These are phyloP conservation scores for Melanophora roralis DNA, from an alignment of 2,888 invertebrate species.

Conservation along the genomic window DNA sequence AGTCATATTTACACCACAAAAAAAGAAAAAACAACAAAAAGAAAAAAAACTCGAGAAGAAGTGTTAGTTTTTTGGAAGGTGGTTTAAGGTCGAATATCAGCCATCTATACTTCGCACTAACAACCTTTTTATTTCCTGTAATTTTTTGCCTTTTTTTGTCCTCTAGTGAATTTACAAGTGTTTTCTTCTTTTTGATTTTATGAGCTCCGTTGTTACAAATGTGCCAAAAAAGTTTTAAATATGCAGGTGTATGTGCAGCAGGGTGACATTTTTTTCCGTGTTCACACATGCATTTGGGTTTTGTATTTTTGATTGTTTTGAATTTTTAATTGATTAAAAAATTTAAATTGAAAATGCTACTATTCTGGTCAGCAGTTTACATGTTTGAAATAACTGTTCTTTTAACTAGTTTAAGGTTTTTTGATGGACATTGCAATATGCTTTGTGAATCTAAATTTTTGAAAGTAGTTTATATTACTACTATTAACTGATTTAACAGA, in stretches of 20 bases:
- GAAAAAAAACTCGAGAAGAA: background rate
- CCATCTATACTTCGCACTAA: background rate
- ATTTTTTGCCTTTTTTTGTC: background rate
- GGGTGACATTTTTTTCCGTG: background rate
- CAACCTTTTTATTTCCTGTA: background rate
- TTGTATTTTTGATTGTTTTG: background rate
- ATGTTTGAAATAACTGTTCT: no score
- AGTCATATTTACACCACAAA: background rate
- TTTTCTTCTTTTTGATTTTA: background rate
- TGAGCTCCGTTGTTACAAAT: background rate
- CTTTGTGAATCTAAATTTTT: no score
- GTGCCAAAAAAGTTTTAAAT: background rate
- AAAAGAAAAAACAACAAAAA: background rate
- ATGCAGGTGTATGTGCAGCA: background rate
- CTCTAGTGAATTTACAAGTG: background rate
- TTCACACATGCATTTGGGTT: constrained; percentile 1
- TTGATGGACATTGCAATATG: no score
- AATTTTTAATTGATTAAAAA: background rate
- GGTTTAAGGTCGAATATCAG: constrained; percentile 6
- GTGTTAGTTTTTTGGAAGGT: background rate
- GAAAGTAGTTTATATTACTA: no score
- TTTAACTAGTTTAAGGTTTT: no score
- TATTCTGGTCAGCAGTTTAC: no score
- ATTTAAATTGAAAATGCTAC: no score
- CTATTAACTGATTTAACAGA: no score